phyloP scores from a whole-genome alignment of 2,797 vertebrate genomes.

The Parauchenoglanis ngamensis region DNA sequence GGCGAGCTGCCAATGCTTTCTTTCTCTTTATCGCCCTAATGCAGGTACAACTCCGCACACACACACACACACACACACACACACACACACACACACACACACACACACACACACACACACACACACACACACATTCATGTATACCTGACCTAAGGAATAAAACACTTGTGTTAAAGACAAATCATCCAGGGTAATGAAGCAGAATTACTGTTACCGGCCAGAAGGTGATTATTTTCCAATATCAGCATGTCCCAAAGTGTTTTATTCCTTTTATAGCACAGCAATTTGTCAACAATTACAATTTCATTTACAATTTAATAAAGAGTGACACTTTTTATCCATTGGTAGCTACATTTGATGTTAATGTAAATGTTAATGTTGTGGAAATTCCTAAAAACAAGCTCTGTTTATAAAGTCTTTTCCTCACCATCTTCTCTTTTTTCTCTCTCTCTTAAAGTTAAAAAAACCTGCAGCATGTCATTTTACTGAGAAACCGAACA shows the following conservation, averaged over 20 bases:
- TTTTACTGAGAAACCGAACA: background rate
- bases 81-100: background rate
- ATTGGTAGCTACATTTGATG: background rate
- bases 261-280: background rate
- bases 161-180: background rate
- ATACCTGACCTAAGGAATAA: background rate
- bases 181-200: background rate
- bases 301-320: background rate
- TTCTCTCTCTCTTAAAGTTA: background rate
- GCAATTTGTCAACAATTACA: background rate
- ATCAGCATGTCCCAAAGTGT: background rate
- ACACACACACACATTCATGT: background rate
- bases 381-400: background rate
- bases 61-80: background rate
- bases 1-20: constrained; percentile 97
- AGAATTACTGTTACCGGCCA: background rate
- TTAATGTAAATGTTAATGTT: background rate
- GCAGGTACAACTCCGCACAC: constrained; percentile 81
- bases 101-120: background rate
- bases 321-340: background rate
- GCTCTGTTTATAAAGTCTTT: background rate
- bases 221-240: background rate
- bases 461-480: background rate
- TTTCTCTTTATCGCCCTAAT: constrained; percentile 99
- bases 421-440: background rate